Conservation (phyloP, 1,140 invertebrate species). For the Nymphalis io region DNA sequence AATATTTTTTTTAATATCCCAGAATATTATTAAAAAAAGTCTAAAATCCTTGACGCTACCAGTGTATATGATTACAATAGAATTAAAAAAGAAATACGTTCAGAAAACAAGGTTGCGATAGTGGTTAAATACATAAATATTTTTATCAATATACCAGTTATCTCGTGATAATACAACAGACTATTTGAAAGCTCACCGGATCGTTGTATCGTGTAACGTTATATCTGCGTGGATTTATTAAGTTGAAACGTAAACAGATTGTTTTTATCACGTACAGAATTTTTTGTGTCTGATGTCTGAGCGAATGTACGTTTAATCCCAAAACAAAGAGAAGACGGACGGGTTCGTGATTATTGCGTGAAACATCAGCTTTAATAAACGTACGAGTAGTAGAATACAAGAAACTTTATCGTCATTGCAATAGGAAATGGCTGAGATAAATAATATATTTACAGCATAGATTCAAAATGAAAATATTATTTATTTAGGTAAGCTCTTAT, state of each 20-base stretch:
- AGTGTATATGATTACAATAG: too few relatives aligned
- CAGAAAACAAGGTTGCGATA: neutral
- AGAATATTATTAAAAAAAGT: too few relatives aligned
- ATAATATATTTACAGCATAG: too few relatives aligned
- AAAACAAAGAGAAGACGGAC: neutral
- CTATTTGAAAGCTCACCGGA: constrained; percentile 26
- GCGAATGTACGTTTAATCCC: neutral
- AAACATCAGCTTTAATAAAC: neutral
- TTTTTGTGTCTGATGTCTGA: neutral
- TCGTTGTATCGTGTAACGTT: constrained; percentile 10
- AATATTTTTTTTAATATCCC: too few relatives aligned
- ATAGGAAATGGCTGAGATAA: too few relatives aligned
- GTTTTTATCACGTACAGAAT: neutral
- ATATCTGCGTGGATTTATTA: constrained; percentile 3
- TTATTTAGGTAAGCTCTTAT: too few relatives aligned
- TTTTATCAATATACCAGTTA: constrained; percentile 28
- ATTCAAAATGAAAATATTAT: too few relatives aligned
- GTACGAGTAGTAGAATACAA: too few relatives aligned
- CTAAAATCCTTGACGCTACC: too few relatives aligned
- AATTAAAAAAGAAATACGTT: neutral
- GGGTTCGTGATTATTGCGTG: neutral
- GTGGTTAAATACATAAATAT: constrained; percentile 11
- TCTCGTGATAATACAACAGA: constrained; percentile 25
- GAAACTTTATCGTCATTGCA: too few relatives aligned
- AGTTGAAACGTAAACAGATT: neutral